Evolutionary conservation across 2,113 vertebrate species (phyloP), one percentile per base, ranked within the genome.

Genomic region (Ptychochromis oligacanthus): DNA sequence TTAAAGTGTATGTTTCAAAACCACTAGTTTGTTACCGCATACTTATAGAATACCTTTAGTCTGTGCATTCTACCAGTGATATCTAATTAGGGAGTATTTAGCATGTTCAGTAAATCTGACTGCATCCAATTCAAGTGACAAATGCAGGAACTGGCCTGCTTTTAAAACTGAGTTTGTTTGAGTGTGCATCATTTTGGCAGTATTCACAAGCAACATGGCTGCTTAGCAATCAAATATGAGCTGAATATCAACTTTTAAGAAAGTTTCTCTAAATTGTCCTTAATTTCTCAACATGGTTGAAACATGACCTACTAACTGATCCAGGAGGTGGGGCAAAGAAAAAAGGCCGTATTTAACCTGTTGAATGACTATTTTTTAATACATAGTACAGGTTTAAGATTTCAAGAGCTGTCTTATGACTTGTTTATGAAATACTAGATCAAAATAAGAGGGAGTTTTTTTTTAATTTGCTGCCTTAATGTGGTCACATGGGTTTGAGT

Each of bases 381-480:
- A n/a, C 18, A 57, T 20, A 13, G 17, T 54, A 36, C 18, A 75
- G 46, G 43, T 80, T 72, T 54, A 20, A 72, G 3, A 59, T 6
- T 77, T 64, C 11, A 58, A 61, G 61, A 77, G 57, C 31, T 7
- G 22, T 22, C 7, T 56, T 70, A 11, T 28, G 31, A 34, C 75
- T 72, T 78, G 55, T 86, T 83, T 86, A 77, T 81, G 20, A 65
- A 75, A 60, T 60, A 74, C 14, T 52, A 13, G n/a, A 46, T 77
- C 87, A 64, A 87, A 90, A 91, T 87, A 40, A 87, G 72, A 81
- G 49, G 43, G 67, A 83, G 18, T 38, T 60, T 92, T 46, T 31
- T 91, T 94, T 92, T 81, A n/a, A 88, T 91, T 85, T 78, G 80
- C 46, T 56, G 83, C 86, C 83, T 94, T 94, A 56, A 95, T 95